phyloP scores from a whole-genome alignment of 2,888 invertebrate species.

The Parochlus steinenii region DNA sequence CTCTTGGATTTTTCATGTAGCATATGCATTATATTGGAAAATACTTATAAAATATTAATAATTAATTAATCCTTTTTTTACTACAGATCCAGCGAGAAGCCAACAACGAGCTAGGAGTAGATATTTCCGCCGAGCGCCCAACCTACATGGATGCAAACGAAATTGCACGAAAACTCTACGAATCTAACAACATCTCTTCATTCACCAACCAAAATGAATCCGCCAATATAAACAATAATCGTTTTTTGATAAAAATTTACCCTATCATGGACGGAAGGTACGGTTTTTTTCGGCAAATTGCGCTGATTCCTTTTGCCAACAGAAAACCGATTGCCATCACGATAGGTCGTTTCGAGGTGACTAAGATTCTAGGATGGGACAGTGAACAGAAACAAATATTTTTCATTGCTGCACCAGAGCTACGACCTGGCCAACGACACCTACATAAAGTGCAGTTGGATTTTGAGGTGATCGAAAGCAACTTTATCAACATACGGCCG shows the following conservation, averaged over 20 bases:
- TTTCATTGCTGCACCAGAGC: conserved; percentile 63
- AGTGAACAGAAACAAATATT: conserved; percentile 55
- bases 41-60: no score
- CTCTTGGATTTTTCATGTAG: no score
- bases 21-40: no score
- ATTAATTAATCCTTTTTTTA: no score
- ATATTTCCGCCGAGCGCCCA: conserved; percentile 10
- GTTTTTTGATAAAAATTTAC: conserved; percentile 10
- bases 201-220: no score
- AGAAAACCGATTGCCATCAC: conserved; percentile 37
- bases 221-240: conserved; percentile 5
- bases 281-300: conserved; percentile 22
- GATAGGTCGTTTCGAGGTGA: conserved; percentile 58
- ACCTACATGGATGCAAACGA: conserved; percentile 10
- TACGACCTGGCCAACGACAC: conserved; percentile 64
- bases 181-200: conserved; percentile 1
- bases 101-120: conserved; percentile 10
- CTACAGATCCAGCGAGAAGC: conserved; percentile 10
- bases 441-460: conserved; percentile 50
- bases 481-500: conserved; percentile 22
- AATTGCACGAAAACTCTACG: neutral
- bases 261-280: conserved; percentile 44
- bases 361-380: conserved; percentile 60
- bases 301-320: conserved; percentile 12
- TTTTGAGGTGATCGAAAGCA: conserved; percentile 28